These are phyloP conservation scores for Taenioides sp. DNA, from an alignment of 2,797 vertebrate species.

Conservation along the genomic window DNA sequence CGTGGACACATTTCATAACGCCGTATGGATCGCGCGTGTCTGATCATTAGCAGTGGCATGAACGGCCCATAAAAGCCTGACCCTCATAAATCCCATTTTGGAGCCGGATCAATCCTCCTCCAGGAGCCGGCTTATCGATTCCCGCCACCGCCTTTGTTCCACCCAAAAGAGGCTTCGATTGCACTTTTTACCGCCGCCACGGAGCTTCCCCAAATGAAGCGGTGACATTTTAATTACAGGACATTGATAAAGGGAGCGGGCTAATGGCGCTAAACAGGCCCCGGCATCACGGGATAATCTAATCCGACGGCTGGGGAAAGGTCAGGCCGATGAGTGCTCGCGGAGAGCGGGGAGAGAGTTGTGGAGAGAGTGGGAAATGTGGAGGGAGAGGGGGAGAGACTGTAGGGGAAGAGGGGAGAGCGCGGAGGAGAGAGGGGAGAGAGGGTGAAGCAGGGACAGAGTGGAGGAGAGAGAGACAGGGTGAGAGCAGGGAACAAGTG, in stretches of 20 bases:
- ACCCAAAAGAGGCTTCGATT: slow-evolving; percentile 88
- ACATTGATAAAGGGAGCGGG: slow-evolving; percentile 87
- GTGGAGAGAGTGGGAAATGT: too few species aligned
- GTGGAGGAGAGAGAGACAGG: too few species aligned
- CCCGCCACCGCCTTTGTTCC: slow-evolving; percentile 74
- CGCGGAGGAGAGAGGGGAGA: too few species aligned
- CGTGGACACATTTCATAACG: slow-evolving; percentile 90
- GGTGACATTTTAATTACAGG: slow-evolving; percentile 97
- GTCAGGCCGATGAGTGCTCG: slow-evolving; percentile 42
- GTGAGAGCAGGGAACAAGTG: too few species aligned
- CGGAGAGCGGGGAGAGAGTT: background rate
- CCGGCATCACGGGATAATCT: slow-evolving; percentile 73
- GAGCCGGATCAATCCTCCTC: slow-evolving; percentile 89
- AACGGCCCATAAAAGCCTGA: slow-evolving; percentile 91
- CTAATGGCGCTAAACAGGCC: slow-evolving; percentile 73
- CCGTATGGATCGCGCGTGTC: slow-evolving; percentile 88
- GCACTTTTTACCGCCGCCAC: slow-evolving; percentile 87
- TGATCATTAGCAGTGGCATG: slow-evolving; percentile 93
- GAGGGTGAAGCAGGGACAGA: too few species aligned
- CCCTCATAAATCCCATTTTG: slow-evolving; percentile 95
- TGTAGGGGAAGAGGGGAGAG: background rate
- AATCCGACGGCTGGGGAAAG: slow-evolving; percentile 71
- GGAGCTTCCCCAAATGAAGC: slow-evolving; percentile 91
- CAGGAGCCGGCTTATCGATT: slow-evolving; percentile 84
- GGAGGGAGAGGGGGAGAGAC: background rate